Evolutionary conservation across 2,113 vertebrate genomes (phyloP).

Genomic region (Upupa epops): DNA sequence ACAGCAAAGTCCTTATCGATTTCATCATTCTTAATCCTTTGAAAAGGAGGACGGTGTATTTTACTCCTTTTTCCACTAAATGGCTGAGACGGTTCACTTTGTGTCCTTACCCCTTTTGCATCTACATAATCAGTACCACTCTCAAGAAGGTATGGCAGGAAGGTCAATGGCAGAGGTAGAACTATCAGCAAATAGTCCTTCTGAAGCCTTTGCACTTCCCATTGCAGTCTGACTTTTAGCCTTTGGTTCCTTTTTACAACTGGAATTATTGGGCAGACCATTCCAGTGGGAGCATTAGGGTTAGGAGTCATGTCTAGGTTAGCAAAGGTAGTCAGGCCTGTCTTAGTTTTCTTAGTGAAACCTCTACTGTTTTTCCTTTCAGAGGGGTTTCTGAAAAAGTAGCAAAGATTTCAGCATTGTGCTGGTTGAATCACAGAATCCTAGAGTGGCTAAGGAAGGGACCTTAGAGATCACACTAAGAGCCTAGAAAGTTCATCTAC

Average conservation of each 20-base stretch:
- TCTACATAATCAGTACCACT: not conserved
- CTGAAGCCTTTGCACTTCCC: no score
- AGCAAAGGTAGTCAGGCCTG: no score
- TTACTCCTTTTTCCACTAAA: not conserved
- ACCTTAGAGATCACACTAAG: no score
- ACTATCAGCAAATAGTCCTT: no score
- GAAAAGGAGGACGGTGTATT: not conserved
- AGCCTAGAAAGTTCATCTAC: no score
- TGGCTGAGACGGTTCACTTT: not conserved
- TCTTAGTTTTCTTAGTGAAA: not conserved
- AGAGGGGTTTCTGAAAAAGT: not conserved
- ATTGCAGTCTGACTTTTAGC: no score
- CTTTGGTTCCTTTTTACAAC: no score
- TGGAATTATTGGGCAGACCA: not conserved
- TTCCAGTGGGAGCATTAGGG: not conserved
- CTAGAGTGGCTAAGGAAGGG: no score
- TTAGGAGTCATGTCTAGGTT: not conserved
- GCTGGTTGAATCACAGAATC: no score
- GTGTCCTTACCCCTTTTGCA: not conserved
- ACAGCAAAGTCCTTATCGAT: not conserved
- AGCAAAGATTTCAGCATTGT: not conserved
- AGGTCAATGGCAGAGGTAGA: not conserved
- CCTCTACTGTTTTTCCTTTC: not conserved
- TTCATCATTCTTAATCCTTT: slow-evolving; percentile 8
- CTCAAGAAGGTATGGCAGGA: not conserved